Percentiles rank a stretch among this genome's conserved stretches.
These are phyloP conservation scores for Wiebesia pumilae DNA, from an alignment of 1,140 invertebrate genomes.

Conservation along the genomic window DNA sequence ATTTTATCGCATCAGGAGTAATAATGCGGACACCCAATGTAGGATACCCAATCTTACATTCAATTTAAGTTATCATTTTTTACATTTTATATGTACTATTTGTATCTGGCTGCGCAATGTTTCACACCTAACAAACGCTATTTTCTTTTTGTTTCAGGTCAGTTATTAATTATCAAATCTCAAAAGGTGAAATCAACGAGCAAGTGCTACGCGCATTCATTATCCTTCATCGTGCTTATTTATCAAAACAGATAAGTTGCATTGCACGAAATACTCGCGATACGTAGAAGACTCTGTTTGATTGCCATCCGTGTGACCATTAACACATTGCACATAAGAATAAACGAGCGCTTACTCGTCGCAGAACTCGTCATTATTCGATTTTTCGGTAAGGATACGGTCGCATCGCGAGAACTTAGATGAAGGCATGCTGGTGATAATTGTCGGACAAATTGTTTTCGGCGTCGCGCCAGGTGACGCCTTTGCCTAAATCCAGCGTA, in stretches of 20 bases:
- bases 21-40: background rate
- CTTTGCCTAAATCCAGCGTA: background rate
- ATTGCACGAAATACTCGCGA: background rate
- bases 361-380: background rate
- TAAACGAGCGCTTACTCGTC: background rate
- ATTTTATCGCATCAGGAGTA: background rate
- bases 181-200: background rate
- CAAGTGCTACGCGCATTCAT: background rate
- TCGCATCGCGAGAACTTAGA: background rate
- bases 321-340: background rate
- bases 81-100: background rate
- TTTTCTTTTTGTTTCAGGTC: background rate
- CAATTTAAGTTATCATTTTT: background rate
- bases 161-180: background rate
- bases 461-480: background rate
- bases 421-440: background rate
- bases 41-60: background rate
- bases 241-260: background rate
- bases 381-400: background rate
- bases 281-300: background rate
- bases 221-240: background rate
- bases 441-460: slow-evolving; percentile 30
- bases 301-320: background rate
- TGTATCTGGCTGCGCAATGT: background rate
- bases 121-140: background rate